Conservation (phyloP, 1,140 invertebrate genomes). For the Pseudomyrmex gracilis region DNA sequence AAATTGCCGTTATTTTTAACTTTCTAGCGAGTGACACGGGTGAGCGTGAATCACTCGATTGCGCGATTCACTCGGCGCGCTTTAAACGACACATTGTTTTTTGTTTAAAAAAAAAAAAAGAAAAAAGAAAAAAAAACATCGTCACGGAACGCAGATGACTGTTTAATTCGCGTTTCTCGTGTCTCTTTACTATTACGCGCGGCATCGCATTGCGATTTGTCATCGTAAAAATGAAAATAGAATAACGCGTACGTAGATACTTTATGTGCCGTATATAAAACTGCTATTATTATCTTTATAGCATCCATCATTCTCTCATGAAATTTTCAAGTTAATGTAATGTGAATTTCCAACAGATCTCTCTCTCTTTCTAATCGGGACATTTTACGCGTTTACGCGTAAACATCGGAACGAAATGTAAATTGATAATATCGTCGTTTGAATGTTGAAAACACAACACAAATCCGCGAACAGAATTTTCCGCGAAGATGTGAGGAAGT, state of each 20-base stretch:
- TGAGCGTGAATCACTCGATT: conserved; percentile 6
- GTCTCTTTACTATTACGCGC: not conserved
- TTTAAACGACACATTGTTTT: not conserved
- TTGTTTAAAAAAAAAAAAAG: not conserved
- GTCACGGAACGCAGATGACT: not conserved
- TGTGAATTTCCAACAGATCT: not conserved
- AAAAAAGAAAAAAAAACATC: not conserved
- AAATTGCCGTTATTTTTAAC: conserved; percentile 31
- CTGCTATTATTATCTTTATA: not conserved
- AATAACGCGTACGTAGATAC: not conserved
- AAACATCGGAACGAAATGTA: not conserved
- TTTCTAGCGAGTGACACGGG: not conserved
- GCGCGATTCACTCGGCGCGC: not conserved
- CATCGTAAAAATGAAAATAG: not conserved
- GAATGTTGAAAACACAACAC: too few species aligned
- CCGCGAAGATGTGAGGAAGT: not conserved
- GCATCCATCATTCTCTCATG: not conserved
- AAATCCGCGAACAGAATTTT: too few species aligned
- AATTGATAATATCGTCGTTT: not conserved
- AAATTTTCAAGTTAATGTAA: conserved; percentile 9
- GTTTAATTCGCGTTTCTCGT: conserved; percentile 18
- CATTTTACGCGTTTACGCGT: not conserved
- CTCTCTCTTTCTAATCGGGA: not conserved
- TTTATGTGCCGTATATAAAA: not conserved
- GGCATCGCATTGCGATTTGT: not conserved